Base-by-base conservation (phyloP, 2,113 vertebrate species). In the Vimba vimba region DNA sequence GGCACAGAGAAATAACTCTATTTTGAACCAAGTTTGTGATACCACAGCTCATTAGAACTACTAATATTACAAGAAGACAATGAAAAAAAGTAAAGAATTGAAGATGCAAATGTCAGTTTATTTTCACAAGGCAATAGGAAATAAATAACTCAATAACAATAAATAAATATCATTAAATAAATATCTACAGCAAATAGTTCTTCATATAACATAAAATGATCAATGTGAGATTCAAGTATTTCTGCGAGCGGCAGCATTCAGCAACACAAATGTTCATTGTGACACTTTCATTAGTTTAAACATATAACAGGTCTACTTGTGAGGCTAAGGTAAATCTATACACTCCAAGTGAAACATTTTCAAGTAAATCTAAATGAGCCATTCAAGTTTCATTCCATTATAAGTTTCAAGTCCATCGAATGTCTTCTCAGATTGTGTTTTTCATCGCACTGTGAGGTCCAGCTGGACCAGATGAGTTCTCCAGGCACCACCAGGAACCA, bases 361-460 rank as follows among this genome's bases (percentile, higher is more conserved):
- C 47, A 77, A 77, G 74, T 52, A 55, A 11, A 60, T 80, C 62
- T 80, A 92, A 90, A 92, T 84, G 1, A 82, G 39, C 2, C 83
- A 8, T 91, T 93, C 90, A 93, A 92, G 92, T 92, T 86, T 91
- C 69, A 87, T 87, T 89, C 52, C 25, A 68, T 55, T 50, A 68
- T 57, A 13, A 68, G 75, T 36, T 8, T 82, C 69, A 85, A 45
- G 76, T 84, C 84, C 69, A 84, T 87, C 33, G 79, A 85, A 78
- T 71, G 76, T 88, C 17, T 78, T 21, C 36, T 83, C 81, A 60
- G 69, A 23, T 19, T 82, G 79, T 62, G 69, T 55, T 50, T 57
- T 76, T 13, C 86, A 75, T 76, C 55, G 25, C 25, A 7, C 39
- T 11, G 33, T 45, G 7, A 1, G n/a, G 19, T 60, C 33, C 6